These are phyloP conservation scores for Ptilorrhoa leucosticta DNA, from an alignment of 2,113 vertebrate genomes.

Conservation along the genomic window DNA sequence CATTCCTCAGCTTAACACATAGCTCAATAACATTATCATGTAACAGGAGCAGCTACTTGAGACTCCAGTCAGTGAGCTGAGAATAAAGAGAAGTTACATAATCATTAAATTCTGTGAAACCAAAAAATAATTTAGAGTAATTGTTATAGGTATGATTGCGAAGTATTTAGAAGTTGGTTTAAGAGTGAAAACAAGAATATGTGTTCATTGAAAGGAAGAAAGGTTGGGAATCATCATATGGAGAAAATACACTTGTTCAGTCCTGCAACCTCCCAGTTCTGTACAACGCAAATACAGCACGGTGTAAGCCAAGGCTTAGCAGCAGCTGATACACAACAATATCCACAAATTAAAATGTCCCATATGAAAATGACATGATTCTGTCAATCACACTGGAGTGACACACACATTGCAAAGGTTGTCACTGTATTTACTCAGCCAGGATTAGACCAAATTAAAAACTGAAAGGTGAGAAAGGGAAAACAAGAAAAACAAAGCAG, in stretches of 20 bases:
- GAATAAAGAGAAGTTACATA: constrained; percentile 5
- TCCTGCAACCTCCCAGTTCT: background rate
- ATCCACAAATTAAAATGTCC: background rate
- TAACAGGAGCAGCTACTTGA: constrained; percentile 31
- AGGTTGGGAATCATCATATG: background rate
- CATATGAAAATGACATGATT: background rate
- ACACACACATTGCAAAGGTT: background rate
- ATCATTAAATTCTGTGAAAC: background rate
- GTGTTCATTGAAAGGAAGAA: background rate
- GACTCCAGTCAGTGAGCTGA: background rate
- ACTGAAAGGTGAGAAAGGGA: background rate
- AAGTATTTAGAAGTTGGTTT: constrained; percentile 12
- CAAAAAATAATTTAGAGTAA: background rate
- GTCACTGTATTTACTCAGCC: background rate
- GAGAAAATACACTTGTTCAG: background rate
- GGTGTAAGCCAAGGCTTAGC: background rate
- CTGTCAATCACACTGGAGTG: background rate
- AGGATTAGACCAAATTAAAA: background rate
- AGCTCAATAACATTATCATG: background rate
- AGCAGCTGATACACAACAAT: background rate
- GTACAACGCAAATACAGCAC: background rate
- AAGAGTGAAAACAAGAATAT: background rate
- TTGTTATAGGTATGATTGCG: background rate
- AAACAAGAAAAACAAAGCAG: background rate
- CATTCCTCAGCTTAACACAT: background rate